phyloP scores from a whole-genome alignment of 2,113 vertebrate species.

The Tachysurus fulvidraco region DNA sequence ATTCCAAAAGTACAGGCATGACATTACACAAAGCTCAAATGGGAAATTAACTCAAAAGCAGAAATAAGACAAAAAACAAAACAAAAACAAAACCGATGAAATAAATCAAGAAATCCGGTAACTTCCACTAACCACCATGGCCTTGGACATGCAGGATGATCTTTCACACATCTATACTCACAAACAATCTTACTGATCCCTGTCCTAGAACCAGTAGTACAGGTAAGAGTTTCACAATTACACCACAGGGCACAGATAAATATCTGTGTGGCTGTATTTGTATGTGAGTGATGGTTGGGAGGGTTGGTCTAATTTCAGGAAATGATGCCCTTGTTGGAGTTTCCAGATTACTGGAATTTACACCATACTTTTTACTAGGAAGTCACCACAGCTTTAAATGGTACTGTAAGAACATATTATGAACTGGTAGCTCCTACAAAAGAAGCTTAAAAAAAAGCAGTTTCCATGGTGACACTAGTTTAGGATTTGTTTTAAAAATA shows the following conservation, averaged over 20 bases:
- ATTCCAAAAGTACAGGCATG: not conserved
- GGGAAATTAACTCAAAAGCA: not conserved
- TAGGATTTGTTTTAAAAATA: not conserved
- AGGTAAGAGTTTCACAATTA: slow-evolving; percentile 24
- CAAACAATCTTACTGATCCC: not conserved
- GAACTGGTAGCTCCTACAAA: not conserved
- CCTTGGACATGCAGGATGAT: not conserved
- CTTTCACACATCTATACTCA: not conserved
- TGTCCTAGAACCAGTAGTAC: not conserved
- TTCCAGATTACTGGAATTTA: slow-evolving; percentile 33
- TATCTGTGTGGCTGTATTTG: not conserved
- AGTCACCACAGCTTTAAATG: not conserved
- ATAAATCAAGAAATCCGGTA: not conserved
- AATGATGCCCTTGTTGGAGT: slow-evolving; percentile 27
- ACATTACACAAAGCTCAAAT: not conserved
- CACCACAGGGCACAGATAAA: slow-evolving; percentile 19
- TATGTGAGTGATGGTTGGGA: not conserved
- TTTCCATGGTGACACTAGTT: not conserved
- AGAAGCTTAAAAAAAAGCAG: not conserved
- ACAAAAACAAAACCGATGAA: not conserved
- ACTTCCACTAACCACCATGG: not conserved
- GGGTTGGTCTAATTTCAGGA: slow-evolving; percentile 39
- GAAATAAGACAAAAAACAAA: not conserved
- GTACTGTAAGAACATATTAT: not conserved
- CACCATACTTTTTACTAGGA: slow-evolving; percentile 20